phyloP scores from a whole-genome alignment of 1,140 invertebrate genomes.

The Battus philenor region DNA sequence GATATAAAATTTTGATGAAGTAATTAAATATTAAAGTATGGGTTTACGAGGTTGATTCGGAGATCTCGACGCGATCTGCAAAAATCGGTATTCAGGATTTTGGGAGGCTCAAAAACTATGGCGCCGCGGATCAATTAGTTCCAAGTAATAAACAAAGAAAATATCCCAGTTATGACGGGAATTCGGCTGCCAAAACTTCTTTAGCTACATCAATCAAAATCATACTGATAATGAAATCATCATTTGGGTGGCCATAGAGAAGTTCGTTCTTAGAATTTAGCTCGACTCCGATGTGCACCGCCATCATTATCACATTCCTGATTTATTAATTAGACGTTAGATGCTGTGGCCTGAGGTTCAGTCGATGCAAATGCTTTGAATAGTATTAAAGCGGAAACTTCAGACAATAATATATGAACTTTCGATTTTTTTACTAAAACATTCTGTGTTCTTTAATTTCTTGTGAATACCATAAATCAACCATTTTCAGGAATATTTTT shows the following conservation, averaged over 20 bases:
- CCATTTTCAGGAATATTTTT: no score
- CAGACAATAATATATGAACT: no score
- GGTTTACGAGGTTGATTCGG: constrained; percentile 1
- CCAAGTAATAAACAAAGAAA: constrained; percentile 70
- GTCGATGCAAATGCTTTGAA: constrained; percentile 16
- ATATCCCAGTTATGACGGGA: constrained; percentile 63
- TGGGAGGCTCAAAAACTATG: constrained; percentile 56
- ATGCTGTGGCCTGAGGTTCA: constrained; percentile 26
- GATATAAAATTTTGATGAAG: neutral
- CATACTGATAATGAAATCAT: constrained; percentile 76
- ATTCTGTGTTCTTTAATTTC: no score
- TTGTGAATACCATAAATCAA: no score
- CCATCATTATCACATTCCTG: constrained; percentile 70
- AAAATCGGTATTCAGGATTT: constrained; percentile 38
- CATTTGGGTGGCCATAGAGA: constrained; percentile 74
- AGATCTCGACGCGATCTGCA: constrained; percentile 14
- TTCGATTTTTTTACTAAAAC: no score
- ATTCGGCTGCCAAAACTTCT: constrained; percentile 62
- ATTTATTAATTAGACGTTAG: constrained; percentile 70
- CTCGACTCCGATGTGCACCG: constrained; percentile 40
- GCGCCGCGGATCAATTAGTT: constrained; percentile 71
- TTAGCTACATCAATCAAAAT: constrained; percentile 74
- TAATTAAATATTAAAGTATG: constrained; percentile 9
- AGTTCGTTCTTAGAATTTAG: constrained; percentile 55
- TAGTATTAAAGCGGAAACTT: no score